Base-by-base conservation (phyloP, 2,113 vertebrate species). In the Anarhynchus alexandrinus region DNA sequence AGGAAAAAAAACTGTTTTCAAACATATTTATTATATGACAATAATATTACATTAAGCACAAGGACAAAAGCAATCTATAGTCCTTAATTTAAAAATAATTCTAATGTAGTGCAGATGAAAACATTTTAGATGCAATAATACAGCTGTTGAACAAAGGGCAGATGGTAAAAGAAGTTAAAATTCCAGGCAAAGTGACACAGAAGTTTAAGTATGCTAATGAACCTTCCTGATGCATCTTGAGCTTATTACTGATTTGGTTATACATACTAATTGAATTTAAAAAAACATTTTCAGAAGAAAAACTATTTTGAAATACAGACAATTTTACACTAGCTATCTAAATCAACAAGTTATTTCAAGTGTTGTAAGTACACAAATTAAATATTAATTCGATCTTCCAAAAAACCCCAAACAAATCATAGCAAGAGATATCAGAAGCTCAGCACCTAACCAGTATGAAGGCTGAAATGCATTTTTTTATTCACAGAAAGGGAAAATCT, bases 71-170 rank as follows among this genome's bases (percentile, higher is more conserved):
- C 65, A 96, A 97, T 85, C 45, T 94, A 15, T 73, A 94, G 70
- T 70, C 67, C 27, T 95, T 97, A 90, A 97, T 90, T 97, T 95
- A 89, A 97, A 97, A 97, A 94, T 95, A 96, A 97, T 95, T 96
- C 59, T 86, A 97, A 95, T 7, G 2, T 65, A 87, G 62, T 79
- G 20, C 55, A 93, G 49, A 94, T 88, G 65, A 97, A 97, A 96
- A 93, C 81, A 97, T 96, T 98, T 96, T 81, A 94, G 95, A 91
- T 92, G 97, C 91, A 98, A 96, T 97, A 97, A 97, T 97, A 92
- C 95, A 98, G 94, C 95, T 98, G 97, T 93, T 97, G 66, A 97
- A 94, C 80, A 97, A 97, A 96, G 83, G 95, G 91, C 96, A 98
- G 95, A 98, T 97, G 95, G 97, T 90, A 94, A 96, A 95, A 96